Evolutionary conservation across 2,113 vertebrate species (phyloP).

Genomic region (Emydocephalus ijimae): DNA sequence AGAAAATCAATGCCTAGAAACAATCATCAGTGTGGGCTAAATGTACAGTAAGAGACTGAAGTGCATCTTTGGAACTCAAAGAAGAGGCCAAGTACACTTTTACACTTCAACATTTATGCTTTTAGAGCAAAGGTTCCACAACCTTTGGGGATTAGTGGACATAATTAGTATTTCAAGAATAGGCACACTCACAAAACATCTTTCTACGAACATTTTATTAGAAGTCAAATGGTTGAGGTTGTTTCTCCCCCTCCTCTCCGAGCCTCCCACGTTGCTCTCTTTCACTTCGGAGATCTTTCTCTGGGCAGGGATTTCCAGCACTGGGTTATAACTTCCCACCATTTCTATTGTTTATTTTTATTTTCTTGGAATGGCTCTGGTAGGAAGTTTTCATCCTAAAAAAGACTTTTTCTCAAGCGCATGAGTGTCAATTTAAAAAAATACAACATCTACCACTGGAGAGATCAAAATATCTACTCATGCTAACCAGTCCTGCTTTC

Average conservation of each 20-base stretch:
- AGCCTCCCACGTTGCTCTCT: neutral
- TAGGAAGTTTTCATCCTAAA: neutral
- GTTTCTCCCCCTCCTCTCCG: neutral
- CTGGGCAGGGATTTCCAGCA: neutral
- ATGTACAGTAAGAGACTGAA: neutral
- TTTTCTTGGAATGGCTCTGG: neutral
- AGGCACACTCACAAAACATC: neutral
- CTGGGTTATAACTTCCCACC: neutral
- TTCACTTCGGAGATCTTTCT: neutral
- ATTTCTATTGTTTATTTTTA: neutral
- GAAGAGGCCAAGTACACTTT: neutral
- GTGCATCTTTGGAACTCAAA: neutral
- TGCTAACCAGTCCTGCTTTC: neutral
- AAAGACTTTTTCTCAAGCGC: neutral
- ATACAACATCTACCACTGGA: neutral
- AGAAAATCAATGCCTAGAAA: neutral
- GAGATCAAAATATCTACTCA: neutral
- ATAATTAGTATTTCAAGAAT: neutral
- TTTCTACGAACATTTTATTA: too few species aligned
- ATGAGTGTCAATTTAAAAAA: neutral
- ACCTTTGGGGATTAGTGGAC: neutral
- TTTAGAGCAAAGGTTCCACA: neutral
- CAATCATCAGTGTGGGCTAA: neutral
- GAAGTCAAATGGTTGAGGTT: neutral
- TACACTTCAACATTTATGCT: neutral